Conservation (phyloP, 2,113 vertebrate species). For the Anguilla rostrata region DNA sequence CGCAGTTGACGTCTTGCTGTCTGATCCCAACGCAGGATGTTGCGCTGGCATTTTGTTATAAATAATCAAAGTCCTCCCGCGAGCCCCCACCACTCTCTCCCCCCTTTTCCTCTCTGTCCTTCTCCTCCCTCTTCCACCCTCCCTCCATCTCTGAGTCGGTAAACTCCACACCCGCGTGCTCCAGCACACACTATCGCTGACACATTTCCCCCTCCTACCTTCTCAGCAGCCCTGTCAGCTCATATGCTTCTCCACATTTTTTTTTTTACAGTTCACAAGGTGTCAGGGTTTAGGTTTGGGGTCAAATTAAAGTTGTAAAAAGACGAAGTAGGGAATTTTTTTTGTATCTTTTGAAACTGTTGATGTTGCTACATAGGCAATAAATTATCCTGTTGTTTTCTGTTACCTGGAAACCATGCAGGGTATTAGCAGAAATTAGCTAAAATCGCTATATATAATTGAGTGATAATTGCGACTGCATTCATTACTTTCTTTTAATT, state of each 20-base stretch:
- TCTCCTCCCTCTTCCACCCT: conserved; percentile 41
- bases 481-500: conserved; percentile 35
- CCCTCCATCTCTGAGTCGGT: conserved; percentile 30
- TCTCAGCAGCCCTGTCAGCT: conserved; percentile 24
- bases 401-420: conserved; percentile 17
- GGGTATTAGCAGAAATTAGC: conserved; percentile 48
- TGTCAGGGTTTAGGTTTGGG: conserved; percentile 21
- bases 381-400: background rate
- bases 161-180: conserved; percentile 28
- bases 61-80: conserved; percentile 57
- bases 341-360: conserved; percentile 34
- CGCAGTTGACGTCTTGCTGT: conserved; percentile 58
- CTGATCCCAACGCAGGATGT: conserved; percentile 50
- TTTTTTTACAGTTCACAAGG: conserved; percentile 1
- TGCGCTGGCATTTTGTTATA: conserved; percentile 62
- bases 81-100: conserved; percentile 47
- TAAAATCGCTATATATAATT: conserved; percentile 55
- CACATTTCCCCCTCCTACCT: conserved; percentile 20
- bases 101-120: conserved; percentile 38
- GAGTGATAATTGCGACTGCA: conserved; percentile 49
- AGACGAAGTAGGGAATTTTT: conserved; percentile 25
- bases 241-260: conserved; percentile 26
- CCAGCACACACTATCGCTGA: conserved; percentile 23
- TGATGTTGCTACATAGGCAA: background rate
- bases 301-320: conserved; percentile 25